Conservation (phyloP, 1,140 invertebrate genomes). For the Trichonephila inaurata region DNA sequence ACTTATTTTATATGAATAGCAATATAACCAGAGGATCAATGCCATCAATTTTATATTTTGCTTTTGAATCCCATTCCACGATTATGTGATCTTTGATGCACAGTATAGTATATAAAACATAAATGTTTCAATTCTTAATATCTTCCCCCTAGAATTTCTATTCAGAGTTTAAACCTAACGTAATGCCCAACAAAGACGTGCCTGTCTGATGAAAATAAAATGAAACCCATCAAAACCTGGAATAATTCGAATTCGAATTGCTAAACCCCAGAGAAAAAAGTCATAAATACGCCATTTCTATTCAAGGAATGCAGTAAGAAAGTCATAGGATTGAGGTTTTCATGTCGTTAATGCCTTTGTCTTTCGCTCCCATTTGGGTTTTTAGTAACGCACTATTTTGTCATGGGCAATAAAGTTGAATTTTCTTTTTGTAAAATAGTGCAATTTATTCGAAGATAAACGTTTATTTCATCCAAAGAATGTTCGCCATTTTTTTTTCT, state of each 20-base stretch:
- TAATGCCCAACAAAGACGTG: not conserved
- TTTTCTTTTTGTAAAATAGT: not conserved
- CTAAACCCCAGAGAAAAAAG: not conserved
- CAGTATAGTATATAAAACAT: not conserved
- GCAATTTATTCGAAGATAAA: not conserved
- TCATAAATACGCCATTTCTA: conserved; percentile 28
- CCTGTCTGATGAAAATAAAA: not conserved
- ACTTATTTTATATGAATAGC: too few relatives aligned
- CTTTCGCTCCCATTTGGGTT: not conserved
- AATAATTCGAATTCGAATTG: not conserved
- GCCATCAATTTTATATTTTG: not conserved
- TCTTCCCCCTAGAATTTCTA: not conserved
- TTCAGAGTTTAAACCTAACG: not conserved
- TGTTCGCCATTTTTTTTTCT: not conserved
- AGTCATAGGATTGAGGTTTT: not conserved
- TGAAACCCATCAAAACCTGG: not conserved
- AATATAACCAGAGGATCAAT: not conserved
- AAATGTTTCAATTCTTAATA: not conserved
- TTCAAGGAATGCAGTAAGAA: conserved; percentile 39
- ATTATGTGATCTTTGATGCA: not conserved
- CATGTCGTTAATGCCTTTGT: conserved; percentile 3
- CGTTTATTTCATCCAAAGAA: not conserved
- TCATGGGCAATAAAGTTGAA: not conserved
- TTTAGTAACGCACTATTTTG: not conserved
- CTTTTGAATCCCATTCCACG: not conserved